Evolutionary conservation across 2,888 invertebrate species (phyloP).

Genomic region (Glaucopsyche alexis): DNA sequence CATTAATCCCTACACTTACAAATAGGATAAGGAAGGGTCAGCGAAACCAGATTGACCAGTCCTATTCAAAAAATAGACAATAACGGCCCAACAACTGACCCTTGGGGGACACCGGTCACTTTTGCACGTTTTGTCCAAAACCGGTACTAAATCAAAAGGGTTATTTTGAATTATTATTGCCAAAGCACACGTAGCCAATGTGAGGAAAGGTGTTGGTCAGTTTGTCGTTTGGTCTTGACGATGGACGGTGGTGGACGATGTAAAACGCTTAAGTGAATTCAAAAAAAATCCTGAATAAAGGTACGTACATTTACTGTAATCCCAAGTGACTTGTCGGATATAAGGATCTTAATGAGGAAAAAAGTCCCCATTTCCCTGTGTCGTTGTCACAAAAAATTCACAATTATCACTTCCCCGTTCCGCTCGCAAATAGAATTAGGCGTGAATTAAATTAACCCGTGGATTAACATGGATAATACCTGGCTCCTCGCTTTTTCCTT

Average conservation of each 20-base stretch:
- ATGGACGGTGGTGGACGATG: constrained; percentile 45
- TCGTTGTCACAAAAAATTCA: constrained; percentile 62
- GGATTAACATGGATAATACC: constrained; percentile 79
- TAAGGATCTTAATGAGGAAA: constrained; percentile 43
- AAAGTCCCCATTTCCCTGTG: constrained; percentile 51
- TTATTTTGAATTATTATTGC: constrained; percentile 54
- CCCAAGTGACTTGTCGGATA: constrained; percentile 30
- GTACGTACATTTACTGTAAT: not conserved
- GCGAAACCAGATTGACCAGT: constrained; percentile 75
- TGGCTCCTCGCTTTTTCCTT: constrained; percentile 65
- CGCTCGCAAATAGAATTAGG: constrained; percentile 78
- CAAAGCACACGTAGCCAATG: constrained; percentile 48
- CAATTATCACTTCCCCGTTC: constrained; percentile 78
- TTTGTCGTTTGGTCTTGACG: constrained; percentile 53
- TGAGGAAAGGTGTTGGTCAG: constrained; percentile 63
- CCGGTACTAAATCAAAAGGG: constrained; percentile 65
- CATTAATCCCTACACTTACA: constrained; percentile 52
- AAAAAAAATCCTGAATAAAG: not conserved
- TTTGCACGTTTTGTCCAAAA: constrained; percentile 55
- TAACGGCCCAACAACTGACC: constrained; percentile 65
- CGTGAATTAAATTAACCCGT: constrained; percentile 76
- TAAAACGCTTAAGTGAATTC: constrained; percentile 38
- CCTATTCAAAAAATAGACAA: constrained; percentile 68
- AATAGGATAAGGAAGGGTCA: constrained; percentile 75
- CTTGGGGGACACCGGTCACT: constrained; percentile 73